Percentiles rank a stretch among this genome's conserved stretches.
These are phyloP conservation scores for Probaryconus sp. DNA, from an alignment of 1,140 invertebrate genomes.

Conservation along the genomic window DNA sequence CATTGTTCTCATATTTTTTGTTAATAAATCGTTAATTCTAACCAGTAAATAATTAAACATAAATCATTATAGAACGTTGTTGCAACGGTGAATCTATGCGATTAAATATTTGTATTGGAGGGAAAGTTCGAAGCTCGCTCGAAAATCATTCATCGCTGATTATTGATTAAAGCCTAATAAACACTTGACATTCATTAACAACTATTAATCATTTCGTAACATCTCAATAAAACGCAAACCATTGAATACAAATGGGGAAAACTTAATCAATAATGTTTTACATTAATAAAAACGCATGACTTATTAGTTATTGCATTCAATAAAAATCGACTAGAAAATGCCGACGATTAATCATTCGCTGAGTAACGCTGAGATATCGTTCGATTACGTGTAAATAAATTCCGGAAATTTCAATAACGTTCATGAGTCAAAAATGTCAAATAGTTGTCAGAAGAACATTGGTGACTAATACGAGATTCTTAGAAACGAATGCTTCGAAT, in stretches of 20 bases:
- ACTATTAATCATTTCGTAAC: slow-evolving; percentile 41
- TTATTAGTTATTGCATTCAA: slow-evolving; percentile 3
- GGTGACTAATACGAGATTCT: too few relatives aligned
- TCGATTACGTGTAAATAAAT: too few relatives aligned
- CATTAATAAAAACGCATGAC: neutral
- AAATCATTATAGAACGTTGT: slow-evolving; percentile 25
- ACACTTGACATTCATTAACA: slow-evolving; percentile 36
- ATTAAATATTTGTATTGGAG: slow-evolving; percentile 1
- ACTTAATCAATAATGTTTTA: slow-evolving; percentile 25
- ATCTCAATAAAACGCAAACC: slow-evolving; percentile 43
- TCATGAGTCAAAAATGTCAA: too few relatives aligned
- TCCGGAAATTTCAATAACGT: neutral
- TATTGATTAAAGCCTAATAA: slow-evolving; percentile 44
- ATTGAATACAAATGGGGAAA: slow-evolving; percentile 22
- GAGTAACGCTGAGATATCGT: too few relatives aligned
- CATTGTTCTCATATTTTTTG: slow-evolving; percentile 12
- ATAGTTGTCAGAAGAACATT: too few relatives aligned
- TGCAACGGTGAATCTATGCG: slow-evolving; percentile 7
- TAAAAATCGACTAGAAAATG: slow-evolving; percentile 18
- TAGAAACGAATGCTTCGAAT: too few relatives aligned
- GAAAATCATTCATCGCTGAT: slow-evolving; percentile 26
- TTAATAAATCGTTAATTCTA: slow-evolving; percentile 18
- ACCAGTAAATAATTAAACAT: slow-evolving; percentile 23
- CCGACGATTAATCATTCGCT: slow-evolving; percentile 25
- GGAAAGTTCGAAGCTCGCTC: slow-evolving; percentile 12